These are phyloP conservation scores for Oreocharis arfaki DNA, from an alignment of 2,113 vertebrate species.

Conservation along the genomic window DNA sequence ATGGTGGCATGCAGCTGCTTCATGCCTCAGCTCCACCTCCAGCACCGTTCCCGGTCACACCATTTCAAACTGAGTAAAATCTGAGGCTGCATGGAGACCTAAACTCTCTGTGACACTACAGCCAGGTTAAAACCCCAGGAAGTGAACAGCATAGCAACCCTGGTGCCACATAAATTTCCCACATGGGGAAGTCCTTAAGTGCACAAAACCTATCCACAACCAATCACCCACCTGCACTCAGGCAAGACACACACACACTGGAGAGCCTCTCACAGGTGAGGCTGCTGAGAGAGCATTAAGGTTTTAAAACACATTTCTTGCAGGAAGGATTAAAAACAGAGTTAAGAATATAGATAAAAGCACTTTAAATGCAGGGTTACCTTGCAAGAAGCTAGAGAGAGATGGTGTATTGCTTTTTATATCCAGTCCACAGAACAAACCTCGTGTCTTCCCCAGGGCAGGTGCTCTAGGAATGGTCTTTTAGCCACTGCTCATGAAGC, in stretches of 20 bases:
- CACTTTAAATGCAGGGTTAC: background rate
- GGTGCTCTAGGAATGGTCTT: background rate
- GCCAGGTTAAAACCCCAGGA: background rate
- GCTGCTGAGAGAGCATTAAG: background rate
- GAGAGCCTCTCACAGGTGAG: background rate
- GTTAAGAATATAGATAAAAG: background rate
- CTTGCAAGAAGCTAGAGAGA: background rate
- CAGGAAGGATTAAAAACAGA: background rate
- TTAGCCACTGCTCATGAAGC: background rate
- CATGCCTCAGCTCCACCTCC: background rate
- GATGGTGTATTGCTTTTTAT: background rate
- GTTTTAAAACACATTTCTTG: background rate
- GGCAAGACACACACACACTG: rapidly evolving
- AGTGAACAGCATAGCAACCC: rapidly evolving
- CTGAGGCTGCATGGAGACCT: background rate
- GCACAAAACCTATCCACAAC: rapidly evolving
- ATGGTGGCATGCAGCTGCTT: background rate
- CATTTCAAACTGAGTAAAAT: background rate
- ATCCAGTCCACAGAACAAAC: background rate
- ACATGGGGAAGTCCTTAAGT: background rate
- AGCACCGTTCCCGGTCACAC: rapidly evolving
- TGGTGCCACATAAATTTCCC: background rate
- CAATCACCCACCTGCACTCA: background rate
- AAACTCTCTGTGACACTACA: background rate
- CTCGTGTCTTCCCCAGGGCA: background rate